A percentile compares a stretch with the other conserved stretches of the same genome.
Evolutionary conservation across 2,113 vertebrate species (phyloP).

Genomic region (Phalacrocorax brasilianus): DNA sequence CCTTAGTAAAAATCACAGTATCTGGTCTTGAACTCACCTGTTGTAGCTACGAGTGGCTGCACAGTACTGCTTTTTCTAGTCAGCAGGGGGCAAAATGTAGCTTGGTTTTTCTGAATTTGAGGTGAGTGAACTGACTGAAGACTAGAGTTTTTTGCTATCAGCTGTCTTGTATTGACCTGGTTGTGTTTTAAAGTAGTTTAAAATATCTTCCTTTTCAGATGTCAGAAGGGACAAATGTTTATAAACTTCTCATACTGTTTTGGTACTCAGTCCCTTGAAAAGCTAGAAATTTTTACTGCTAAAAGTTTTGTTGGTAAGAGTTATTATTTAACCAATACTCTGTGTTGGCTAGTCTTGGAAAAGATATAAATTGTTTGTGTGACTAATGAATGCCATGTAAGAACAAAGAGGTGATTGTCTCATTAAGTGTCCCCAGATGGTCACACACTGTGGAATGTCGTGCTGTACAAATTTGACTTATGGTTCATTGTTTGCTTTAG

Average conservation of each 20-base stretch:
- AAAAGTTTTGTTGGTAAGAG: not conserved
- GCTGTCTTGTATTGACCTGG: not conserved
- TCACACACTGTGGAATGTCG: not conserved
- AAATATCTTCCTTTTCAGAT: not conserved
- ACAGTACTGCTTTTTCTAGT: not conserved
- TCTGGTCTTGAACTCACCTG: not conserved
- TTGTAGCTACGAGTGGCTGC: not conserved
- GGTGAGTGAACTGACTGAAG: not conserved
- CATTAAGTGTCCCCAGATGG: not conserved
- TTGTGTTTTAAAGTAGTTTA: not conserved
- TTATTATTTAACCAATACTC: no score
- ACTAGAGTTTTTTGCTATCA: rapidly evolving
- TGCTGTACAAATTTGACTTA: rapidly evolving
- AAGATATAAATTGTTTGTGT: not conserved
- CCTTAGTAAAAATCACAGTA: not conserved
- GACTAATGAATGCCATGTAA: rapidly evolving
- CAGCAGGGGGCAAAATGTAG: not conserved
- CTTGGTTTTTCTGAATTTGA: not conserved
- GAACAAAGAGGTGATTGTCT: not conserved
- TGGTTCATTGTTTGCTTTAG: not conserved
- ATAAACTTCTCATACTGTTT: not conserved
- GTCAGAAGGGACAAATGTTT: not conserved
- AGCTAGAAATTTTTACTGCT: not conserved
- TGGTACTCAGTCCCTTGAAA: not conserved
- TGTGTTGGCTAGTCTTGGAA: not conserved